Percentiles rank a stretch among this genome's conserved stretches.
Evolutionary conservation across 2,888 invertebrate species (phyloP).

Genomic region (Meiosimyza platycephala): DNA sequence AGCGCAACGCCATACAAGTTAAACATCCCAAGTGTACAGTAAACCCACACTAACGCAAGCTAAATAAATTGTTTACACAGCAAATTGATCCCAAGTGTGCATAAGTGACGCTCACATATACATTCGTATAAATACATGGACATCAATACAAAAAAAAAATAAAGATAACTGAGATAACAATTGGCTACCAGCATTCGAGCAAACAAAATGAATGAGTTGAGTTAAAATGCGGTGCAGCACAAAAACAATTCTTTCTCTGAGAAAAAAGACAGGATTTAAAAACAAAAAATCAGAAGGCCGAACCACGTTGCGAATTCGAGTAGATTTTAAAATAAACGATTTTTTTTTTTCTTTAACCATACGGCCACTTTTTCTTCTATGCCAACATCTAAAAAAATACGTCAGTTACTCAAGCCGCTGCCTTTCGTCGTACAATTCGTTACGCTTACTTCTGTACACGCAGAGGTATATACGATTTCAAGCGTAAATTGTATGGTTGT

Average conservation of each 20-base stretch:
- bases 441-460: background rate
- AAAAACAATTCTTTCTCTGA: no score
- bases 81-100: conserved; percentile 48
- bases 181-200: background rate
- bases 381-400: no score
- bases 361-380: no score
- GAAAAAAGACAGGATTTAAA: no score
- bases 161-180: background rate
- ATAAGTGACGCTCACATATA: conserved; percentile 37
- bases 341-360: no score
- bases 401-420: no score
- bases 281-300: no score
- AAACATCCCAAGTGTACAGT: conserved; percentile 45
- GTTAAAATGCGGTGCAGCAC: conserved; percentile 45
- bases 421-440: background rate
- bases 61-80: conserved; percentile 49
- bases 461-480: background rate
- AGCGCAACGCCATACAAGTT: no score
- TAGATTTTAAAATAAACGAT: background rate
- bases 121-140: no score
- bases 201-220: conserved; percentile 20
- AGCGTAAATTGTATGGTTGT: background rate
- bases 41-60: conserved; percentile 45
- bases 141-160: conserved; percentile 2
- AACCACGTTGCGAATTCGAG: background rate